These are phyloP conservation scores for Coracopsis vasa DNA, from an alignment of 2,113 vertebrate species.

Conservation along the genomic window DNA sequence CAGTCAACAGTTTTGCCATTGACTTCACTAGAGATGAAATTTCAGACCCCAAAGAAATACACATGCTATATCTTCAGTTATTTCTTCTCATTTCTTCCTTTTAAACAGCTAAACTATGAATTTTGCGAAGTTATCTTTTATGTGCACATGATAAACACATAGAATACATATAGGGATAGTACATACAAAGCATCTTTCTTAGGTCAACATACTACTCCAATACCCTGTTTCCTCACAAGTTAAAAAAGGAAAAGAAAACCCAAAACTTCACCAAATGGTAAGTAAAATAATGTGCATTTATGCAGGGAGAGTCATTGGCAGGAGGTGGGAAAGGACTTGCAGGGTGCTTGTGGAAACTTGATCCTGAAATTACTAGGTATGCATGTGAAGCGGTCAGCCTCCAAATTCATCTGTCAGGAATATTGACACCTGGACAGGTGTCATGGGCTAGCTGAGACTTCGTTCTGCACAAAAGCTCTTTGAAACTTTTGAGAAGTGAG, in stretches of 20 bases:
- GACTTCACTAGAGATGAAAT: not conserved
- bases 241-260: not conserved
- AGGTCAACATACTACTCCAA: not conserved
- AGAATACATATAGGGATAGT: not conserved
- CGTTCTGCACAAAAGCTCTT: slow-evolving; percentile 28
- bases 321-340: not conserved
- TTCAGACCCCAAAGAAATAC: not conserved
- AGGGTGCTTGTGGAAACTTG: slow-evolving; percentile 13
- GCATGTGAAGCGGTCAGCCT: not conserved
- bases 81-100: not conserved
- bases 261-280: not conserved
- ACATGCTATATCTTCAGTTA: not conserved
- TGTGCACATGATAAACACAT: not conserved
- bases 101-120: not conserved
- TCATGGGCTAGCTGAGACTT: slow-evolving; percentile 3
- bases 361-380: slow-evolving; percentile 16
- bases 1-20: not conserved
- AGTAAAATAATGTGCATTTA: not conserved
- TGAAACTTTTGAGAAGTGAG: slow-evolving; percentile 11
- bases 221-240: not conserved
- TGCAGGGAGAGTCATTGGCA: not conserved
- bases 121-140: not conserved
- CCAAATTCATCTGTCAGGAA: not conserved
- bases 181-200: not conserved
- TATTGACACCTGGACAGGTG: slow-evolving; percentile 26